Evolutionary conservation across 2,888 invertebrate species (phyloP), one percentile per base, ranked within the genome.

Genomic region (Sphaeridia pumilis): DNA sequence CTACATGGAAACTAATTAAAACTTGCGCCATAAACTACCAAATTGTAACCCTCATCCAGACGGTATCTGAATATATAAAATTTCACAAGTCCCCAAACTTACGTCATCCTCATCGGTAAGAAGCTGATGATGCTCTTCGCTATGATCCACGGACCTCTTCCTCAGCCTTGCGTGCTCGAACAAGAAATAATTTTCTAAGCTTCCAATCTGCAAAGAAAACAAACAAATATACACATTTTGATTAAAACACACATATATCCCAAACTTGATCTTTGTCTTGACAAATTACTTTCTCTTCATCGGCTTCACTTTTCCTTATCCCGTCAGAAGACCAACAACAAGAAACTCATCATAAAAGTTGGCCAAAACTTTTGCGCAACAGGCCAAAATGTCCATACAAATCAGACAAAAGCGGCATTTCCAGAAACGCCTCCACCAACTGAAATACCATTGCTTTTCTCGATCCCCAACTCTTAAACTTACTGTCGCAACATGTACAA

Each of bases 121-220:
- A 66, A 80, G 79, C 68, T 76, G 74, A 70, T 89, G 86, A 73
- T 89, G 87, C 66, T 80, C 78, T 65, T 80, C 79, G 71, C 84
- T 87, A 56, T 79, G 78, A 63, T 81, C 78, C 49, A 83, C 72
- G 12, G 93, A 93, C 60, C 94, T 78, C 72, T 89, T 93, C 69
- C 83, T 81, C 55, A 94, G 77, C 66, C 81, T 82, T 63, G 82
- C 80, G 72, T 92, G 90, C 68, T 85, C 83, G 70, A 92, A 81
- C 67, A 90, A 75, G 70, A 85, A 94, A 73, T 82, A 90, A 66
- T 83, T 81, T 68, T 83, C 82, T 69, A 94, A 75, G 57, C 86
- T 80, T 59, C 90, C 90, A 70, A 94, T 88, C 93, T 94, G 81
- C 55, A 84, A 83, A 76, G 73, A 69, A 68, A 66, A 38, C 21